Evolutionary conservation across 2,888 invertebrate species (phyloP).

Genomic region (Steromphala cineraria): DNA sequence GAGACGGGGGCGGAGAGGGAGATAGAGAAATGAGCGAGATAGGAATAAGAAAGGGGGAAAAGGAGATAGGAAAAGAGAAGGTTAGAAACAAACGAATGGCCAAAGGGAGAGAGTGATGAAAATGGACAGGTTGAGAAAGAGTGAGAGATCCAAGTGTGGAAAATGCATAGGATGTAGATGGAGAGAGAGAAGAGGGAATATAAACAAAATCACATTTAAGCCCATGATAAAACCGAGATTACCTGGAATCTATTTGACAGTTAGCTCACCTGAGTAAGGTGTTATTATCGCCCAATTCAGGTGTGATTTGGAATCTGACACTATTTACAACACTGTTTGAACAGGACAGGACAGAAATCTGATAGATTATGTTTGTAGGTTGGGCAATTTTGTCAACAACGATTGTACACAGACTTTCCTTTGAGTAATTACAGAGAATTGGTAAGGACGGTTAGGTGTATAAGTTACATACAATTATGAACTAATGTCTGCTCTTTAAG

Average conservation of each 20-base stretch:
- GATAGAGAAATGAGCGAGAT: background rate
- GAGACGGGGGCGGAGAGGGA: background rate
- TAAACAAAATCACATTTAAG: background rate
- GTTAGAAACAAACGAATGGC: background rate
- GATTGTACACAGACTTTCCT: too few species aligned
- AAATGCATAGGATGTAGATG: background rate
- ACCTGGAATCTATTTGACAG: background rate
- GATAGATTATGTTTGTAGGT: too few species aligned
- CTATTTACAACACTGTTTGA: too few species aligned
- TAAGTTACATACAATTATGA: too few species aligned
- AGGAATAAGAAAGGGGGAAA: background rate
- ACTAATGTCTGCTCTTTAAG: too few species aligned
- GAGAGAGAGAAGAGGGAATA: background rate
- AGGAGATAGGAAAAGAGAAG: background rate
- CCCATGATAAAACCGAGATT: background rate
- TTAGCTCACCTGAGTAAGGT: too few species aligned
- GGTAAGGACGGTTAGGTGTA: too few species aligned
- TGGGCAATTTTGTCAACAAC: too few species aligned
- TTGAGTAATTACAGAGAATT: too few species aligned
- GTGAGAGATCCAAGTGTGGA: background rate
- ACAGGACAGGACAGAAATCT: too few species aligned
- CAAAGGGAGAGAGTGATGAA: conserved; percentile 3
- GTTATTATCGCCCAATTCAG: too few species aligned
- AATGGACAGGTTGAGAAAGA: background rate
- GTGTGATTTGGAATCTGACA: too few species aligned